A percentile compares a stretch with the other conserved stretches of the same genome.
phyloP scores from a whole-genome alignment of 2,113 vertebrate genomes.

The Ictidomys tridecemlineatus region DNA sequence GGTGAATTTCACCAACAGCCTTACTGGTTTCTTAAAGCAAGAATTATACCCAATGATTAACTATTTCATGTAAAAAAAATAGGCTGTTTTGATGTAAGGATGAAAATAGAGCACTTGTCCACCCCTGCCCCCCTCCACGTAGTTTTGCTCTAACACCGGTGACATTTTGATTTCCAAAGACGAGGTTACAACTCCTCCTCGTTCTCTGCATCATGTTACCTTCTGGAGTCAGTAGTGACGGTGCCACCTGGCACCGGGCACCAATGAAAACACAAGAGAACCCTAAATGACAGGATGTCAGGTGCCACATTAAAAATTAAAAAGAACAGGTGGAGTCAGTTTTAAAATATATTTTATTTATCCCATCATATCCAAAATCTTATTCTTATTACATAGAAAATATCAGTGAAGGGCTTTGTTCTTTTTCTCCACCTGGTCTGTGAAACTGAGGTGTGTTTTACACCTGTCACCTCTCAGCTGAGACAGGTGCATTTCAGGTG shows the following conservation, averaged over 20 bases:
- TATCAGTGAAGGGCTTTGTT: not conserved
- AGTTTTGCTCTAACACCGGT: not conserved
- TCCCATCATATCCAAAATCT: not conserved
- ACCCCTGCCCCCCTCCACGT: not conserved
- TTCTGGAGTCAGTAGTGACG: not conserved
- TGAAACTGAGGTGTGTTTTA: not conserved
- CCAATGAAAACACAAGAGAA: not conserved
- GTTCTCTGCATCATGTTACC: not conserved
- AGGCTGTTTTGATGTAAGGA: not conserved
- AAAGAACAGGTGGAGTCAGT: not conserved
- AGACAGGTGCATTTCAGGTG: rapidly evolving
- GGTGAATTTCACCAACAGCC: not conserved
- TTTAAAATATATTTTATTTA: not conserved
- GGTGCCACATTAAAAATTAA: not conserved
- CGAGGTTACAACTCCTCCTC: not conserved
- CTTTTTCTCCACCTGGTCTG: not conserved
- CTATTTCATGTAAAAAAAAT: not conserved
- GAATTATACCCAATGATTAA: not conserved
- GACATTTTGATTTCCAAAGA: slow-evolving; percentile 23
- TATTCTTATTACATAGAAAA: not conserved
- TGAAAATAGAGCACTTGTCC: not conserved
- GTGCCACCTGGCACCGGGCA: too few species aligned
- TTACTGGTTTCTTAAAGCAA: not conserved
- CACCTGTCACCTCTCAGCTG: rapidly evolving
- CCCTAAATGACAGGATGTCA: not conserved